Base-by-base conservation (phyloP, 1,140 invertebrate genomes). In the Calliopsis andreniformis region DNA sequence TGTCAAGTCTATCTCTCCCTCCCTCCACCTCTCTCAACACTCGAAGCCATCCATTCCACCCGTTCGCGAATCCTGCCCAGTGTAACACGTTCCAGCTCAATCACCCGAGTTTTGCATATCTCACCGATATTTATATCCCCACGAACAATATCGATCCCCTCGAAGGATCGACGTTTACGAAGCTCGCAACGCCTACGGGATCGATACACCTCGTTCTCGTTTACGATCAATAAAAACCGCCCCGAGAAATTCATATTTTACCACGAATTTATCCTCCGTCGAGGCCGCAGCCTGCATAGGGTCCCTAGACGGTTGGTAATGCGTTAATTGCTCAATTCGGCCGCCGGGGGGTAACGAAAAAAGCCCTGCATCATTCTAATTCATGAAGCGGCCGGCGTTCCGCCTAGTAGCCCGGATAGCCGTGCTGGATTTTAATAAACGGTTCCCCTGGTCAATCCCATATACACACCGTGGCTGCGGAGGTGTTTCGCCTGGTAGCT, bases 401-500 rank as follows among this genome's bases (percentile, higher is more conserved):
- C 83, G 82, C 82, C 83, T 84, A 83, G 83, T 85, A 84, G 82
- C 78, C 32, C 59, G 64, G 78, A 59, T 71, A 68, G 72, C 59
- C 72, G 61, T 51, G 70, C 45, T 73, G 70, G 75, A 85, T 84
- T 85, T 85, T 85, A 85, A 85, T 85, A 81, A 85, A 85, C 83
- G 82, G 82, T 83, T 83, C 59, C 59, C 35, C 56, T 62, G 73
- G 71, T 67, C 55, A 76, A 59, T 69, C 73, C 73, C 43, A 63
- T 63, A 63, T 63, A 76, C 63, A 79, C 56, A 53, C 58, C 23
- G 30, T 20, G n/a, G 58, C 42, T 82, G 84, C 81, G 82, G 79
- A 79, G 83, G 81, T 86, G 86, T 82, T 87, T 73, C 81, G 79
- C 68, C 71, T 87, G 82, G 88, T 85, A 87, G 87, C 85, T 70